Conservation (phyloP, 2,888 invertebrate species). For the Brachyptera risi region DNA sequence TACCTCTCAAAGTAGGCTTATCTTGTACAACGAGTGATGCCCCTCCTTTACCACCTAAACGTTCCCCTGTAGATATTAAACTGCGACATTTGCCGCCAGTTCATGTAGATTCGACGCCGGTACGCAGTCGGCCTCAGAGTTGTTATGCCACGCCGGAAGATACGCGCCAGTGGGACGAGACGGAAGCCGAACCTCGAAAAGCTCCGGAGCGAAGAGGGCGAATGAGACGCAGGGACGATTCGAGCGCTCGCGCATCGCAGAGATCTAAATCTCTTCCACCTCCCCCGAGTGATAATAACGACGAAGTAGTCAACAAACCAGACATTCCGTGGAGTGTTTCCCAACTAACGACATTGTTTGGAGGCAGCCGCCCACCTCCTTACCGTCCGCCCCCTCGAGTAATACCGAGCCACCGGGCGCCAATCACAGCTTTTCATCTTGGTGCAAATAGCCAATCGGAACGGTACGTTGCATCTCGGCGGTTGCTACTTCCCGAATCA, state of each 20-base stretch:
- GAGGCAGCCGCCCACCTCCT: slow-evolving; percentile 37
- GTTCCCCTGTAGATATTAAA: slow-evolving; percentile 42
- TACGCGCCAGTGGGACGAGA: slow-evolving; percentile 24
- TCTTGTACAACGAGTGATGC: slow-evolving; percentile 47
- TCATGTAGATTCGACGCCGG: slow-evolving; percentile 52
- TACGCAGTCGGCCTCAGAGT: not conserved
- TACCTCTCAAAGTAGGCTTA: not conserved
- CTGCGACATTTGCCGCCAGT: slow-evolving; percentile 61
- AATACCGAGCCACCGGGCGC: slow-evolving; percentile 38
- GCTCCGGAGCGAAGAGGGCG: slow-evolving; percentile 37
- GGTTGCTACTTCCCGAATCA: slow-evolving; percentile 27
- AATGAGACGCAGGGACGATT: slow-evolving; percentile 37
- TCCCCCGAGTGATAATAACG: slow-evolving; percentile 26
- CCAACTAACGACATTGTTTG: slow-evolving; percentile 39
- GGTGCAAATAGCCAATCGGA: slow-evolving; percentile 39
- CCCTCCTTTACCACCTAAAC: slow-evolving; percentile 57
- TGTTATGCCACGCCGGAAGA: slow-evolving; percentile 29
- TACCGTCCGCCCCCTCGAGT: slow-evolving; percentile 38
- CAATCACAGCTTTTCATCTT: slow-evolving; percentile 41
- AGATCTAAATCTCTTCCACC: slow-evolving; percentile 37
- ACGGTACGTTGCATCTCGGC: slow-evolving; percentile 34
- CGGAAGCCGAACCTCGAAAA: slow-evolving; percentile 20
- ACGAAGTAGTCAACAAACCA: slow-evolving; percentile 38
- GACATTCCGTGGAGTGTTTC: slow-evolving; percentile 43
- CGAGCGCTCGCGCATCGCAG: slow-evolving; percentile 35